Conservation (phyloP, 92 coral and sea anemone genomes). For the Bergia sp. region DNA sequence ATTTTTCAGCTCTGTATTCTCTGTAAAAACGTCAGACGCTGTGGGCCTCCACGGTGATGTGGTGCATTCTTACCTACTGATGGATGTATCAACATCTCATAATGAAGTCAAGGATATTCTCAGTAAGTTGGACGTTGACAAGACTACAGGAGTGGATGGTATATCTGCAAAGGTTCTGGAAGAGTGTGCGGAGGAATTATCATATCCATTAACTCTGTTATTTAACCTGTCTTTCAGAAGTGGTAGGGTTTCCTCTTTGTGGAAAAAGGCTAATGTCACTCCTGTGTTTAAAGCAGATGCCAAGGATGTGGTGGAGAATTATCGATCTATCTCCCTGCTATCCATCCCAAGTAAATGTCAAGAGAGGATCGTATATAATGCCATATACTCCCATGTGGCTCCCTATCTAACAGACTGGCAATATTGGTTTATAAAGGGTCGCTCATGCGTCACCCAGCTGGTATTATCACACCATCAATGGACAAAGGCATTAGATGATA, state of each 20-base stretch:
- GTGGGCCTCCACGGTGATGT: slow-evolving; percentile 14
- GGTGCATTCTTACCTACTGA: slow-evolving; percentile 19
- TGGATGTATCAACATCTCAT: slow-evolving; percentile 39
- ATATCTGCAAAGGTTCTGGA: slow-evolving; percentile 47
- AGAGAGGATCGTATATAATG: slow-evolving; percentile 39
- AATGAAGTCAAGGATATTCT: slow-evolving; percentile 38
- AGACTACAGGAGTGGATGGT: slow-evolving; percentile 53
- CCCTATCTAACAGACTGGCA: slow-evolving; percentile 38
- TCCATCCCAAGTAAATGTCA: slow-evolving; percentile 50
- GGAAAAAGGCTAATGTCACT: slow-evolving; percentile 46
- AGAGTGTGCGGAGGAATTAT: slow-evolving; percentile 32
- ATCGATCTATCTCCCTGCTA: slow-evolving; percentile 42
- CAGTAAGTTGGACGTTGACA: slow-evolving; percentile 28
- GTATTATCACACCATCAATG: slow-evolving; percentile 52
- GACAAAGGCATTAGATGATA: slow-evolving; percentile 49
- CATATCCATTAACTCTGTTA: slow-evolving; percentile 30
- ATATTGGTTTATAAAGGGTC: slow-evolving; percentile 50
- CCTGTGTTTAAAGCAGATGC: slow-evolving; percentile 51
- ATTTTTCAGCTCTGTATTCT: too few species aligned
- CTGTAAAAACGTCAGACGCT: not conserved
- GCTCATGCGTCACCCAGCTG: slow-evolving; percentile 52
- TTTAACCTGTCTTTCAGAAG: slow-evolving; percentile 42
- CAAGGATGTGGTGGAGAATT: slow-evolving; percentile 49
- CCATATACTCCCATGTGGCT: slow-evolving; percentile 40
- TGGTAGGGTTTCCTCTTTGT: slow-evolving; percentile 37